Conservation (phyloP, 2,113 vertebrate genomes). For the Chloroceryle aenea region DNA sequence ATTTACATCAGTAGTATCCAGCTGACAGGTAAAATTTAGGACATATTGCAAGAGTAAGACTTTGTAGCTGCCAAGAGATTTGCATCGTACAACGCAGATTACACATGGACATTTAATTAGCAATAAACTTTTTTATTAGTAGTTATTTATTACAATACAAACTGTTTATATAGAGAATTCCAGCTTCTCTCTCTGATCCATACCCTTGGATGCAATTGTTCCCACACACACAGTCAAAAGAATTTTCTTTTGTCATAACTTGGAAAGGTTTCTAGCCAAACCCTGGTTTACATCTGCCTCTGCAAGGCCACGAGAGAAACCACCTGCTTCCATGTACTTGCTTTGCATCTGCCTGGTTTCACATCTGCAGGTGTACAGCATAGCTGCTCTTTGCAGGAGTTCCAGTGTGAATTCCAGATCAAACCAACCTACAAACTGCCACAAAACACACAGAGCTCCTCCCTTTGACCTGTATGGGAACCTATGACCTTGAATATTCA, state of each 20-base stretch:
- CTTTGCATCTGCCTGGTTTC: slow-evolving; percentile 57
- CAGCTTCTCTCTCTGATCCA: neutral
- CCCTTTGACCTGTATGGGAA: neutral
- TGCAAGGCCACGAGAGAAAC: neutral
- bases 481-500: neutral
- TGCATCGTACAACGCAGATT: neutral
- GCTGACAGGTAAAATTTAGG: neutral
- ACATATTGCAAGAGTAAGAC: neutral
- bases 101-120: neutral
- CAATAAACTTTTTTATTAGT: neutral
- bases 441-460: neutral
- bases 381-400: neutral
- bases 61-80: neutral
- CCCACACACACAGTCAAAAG: neutral
- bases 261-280: neutral
- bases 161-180: neutral
- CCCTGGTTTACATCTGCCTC: neutral
- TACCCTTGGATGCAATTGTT: neutral
- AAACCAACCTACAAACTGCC: neutral
- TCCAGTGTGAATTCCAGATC: neutral
- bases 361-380: slow-evolving; percentile 52
- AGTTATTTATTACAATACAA: neutral
- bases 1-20: neutral
- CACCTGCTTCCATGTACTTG: neutral
- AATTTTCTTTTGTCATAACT: neutral